phyloP scores from a whole-genome alignment of 2,113 vertebrate genomes.

The Chaenogobius annularis region DNA sequence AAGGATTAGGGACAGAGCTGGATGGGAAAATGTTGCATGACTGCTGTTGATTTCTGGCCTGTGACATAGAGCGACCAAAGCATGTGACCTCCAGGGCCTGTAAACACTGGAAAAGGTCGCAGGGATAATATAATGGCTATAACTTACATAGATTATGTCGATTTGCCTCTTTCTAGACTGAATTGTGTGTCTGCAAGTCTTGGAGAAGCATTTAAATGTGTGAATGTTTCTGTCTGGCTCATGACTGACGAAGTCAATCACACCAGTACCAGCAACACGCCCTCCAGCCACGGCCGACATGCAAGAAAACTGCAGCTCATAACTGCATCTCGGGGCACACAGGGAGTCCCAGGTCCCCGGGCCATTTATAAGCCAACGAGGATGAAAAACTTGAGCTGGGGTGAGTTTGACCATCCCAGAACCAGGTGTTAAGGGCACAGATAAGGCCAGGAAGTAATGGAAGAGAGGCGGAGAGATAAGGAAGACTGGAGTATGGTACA shows the following conservation, averaged over 20 bases:
- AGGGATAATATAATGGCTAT: conserved; percentile 51
- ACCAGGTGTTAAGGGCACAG: conserved; percentile 61
- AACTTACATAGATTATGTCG: conserved; percentile 46
- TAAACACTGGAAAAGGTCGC: conserved; percentile 63
- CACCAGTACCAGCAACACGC: conserved; percentile 45
- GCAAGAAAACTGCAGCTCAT: conserved; percentile 69
- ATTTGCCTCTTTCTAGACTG: conserved; percentile 35
- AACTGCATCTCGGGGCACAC: conserved; percentile 62
- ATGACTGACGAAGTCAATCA: conserved; percentile 45
- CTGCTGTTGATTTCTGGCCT: conserved; percentile 48
- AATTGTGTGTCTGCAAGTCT: conserved; percentile 42
- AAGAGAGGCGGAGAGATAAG: conserved; percentile 48
- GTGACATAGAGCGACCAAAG: conserved; percentile 38
- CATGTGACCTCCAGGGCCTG: conserved; percentile 57
- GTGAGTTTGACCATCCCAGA: conserved; percentile 34
- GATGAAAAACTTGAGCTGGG: conserved; percentile 50
- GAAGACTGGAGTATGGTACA: conserved; percentile 44
- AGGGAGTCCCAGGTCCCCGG: conserved; percentile 38
- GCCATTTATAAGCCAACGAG: conserved; percentile 53
- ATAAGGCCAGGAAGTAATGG: conserved; percentile 52
- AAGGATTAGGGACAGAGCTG: conserved; percentile 15
- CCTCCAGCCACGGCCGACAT: conserved; percentile 59
- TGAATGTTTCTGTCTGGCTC: conserved; percentile 33
- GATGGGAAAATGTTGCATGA: conserved; percentile 31
- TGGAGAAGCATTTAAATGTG: conserved; percentile 48